Evolutionary conservation across 2,113 vertebrate genomes (phyloP), one percentile per base, ranked within the genome.

Genomic region (Phylloscopus whistleri): DNA sequence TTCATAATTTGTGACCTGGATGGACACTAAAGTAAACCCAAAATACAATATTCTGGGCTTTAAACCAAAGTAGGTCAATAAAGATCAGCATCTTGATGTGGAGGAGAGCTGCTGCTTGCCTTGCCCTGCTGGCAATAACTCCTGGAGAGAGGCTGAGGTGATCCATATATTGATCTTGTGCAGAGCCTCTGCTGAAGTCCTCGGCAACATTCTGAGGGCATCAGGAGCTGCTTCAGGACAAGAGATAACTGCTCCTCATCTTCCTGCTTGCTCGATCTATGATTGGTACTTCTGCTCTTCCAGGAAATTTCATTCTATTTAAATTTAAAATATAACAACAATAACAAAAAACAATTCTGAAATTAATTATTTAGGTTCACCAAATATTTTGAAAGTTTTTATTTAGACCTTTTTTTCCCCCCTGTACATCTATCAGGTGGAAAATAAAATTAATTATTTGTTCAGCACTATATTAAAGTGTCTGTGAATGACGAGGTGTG

Each of bases 351-450:
- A 18, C 4, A 22, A 6, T 1, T 30, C 62, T 26, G 37, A 90
- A 74, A 95, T 94, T 66, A 95, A 93, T 97, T 94, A 89, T 92
- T 94, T 87, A 87, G 15, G n/a, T 82, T 94, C 16, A 4, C 53
- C 89, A 96, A 97, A 97, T 91, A 95, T 72, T 87, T 37, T 92
- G 87, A 33, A 93, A 90, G 56, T 48, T 95, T 93, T 84, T 90
- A 74, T 78, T 56, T 76, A 84, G 69, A 60, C 44, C 7, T 63
- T 63, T 68, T 74, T 52, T 41, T 4, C 9, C 1, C 2, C 27
- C 10, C 16, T 16, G 4, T 73, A 39, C 0, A 0, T 39, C 68
- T 67, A 30, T 77, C 12, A 13, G 35, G 35, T 59, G 10, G 80
- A 75, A 94, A 89, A 92, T 87, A 74, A 73, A 90, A 93, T 76